A percentile compares a stretch with the other conserved stretches of the same genome.
Evolutionary conservation across 2,797 vertebrate genomes (phyloP).

Genomic region (Chaunax sp.): DNA sequence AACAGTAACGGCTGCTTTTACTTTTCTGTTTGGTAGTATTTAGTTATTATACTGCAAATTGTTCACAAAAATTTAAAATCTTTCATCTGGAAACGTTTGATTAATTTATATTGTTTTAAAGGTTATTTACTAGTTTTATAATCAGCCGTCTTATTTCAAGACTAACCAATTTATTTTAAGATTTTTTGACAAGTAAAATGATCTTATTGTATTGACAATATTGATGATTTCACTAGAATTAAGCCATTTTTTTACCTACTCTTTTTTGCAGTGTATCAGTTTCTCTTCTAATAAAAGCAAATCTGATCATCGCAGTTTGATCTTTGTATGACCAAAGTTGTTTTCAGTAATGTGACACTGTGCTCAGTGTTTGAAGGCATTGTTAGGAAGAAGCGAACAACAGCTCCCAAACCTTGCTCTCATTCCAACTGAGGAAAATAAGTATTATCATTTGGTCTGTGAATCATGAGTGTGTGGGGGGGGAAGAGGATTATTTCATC

Average conservation of each 20-base stretch:
- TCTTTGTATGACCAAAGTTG: too few species aligned
- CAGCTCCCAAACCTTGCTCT: conserved; percentile 12
- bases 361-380: conserved; percentile 14
- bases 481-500: conserved; percentile 42
- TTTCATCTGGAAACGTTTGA: too few species aligned
- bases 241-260: too few species aligned
- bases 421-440: conserved; percentile 11
- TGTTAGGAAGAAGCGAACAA: conserved; percentile 17
- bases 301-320: background rate
- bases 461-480: conserved; percentile 49
- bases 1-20: background rate
- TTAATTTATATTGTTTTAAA: too few species aligned
- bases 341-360: conserved; percentile 14
- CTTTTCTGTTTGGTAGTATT: background rate
- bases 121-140: too few species aligned
- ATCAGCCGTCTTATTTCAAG: too few species aligned
- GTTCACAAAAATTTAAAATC: too few species aligned
- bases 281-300: background rate
- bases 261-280: too few species aligned
- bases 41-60: background rate
- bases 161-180: too few species aligned
- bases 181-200: too few species aligned
- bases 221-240: too few species aligned
- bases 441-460: background rate
- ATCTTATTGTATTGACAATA: too few species aligned